phyloP scores from a whole-genome alignment of 2,797 vertebrate species.

The Sciaenops ocellatus region DNA sequence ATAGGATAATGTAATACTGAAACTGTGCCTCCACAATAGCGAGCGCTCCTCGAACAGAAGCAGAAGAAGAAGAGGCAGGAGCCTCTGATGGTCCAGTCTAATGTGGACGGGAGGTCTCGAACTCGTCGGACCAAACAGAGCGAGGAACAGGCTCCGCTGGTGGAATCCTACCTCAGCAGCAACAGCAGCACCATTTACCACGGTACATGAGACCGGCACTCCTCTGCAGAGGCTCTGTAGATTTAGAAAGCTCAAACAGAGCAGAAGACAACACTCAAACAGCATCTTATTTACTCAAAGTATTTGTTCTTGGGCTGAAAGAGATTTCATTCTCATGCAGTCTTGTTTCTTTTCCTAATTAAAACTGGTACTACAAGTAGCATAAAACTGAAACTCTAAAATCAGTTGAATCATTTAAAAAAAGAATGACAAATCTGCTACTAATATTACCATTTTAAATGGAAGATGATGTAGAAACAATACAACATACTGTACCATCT shows the following conservation, averaged over 20 bases:
- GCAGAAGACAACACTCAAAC: no score
- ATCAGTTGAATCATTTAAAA: not conserved
- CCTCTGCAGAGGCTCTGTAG: not conserved
- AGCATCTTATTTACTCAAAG: slow-evolving; percentile 8
- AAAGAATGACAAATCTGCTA: not conserved
- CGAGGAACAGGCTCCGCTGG: slow-evolving; percentile 96
- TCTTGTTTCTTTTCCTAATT: slow-evolving; percentile 5
- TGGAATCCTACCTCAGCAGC: slow-evolving; percentile 97
- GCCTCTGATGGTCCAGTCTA: slow-evolving; percentile 98
- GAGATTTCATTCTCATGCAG: not conserved
- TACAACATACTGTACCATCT: slow-evolving; percentile 6
- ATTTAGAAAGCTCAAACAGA: slow-evolving; percentile 40
- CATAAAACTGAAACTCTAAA: not conserved
- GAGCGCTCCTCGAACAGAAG: slow-evolving; percentile 96
- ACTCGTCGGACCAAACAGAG: slow-evolving; percentile 93
- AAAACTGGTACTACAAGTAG: not conserved
- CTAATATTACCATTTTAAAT: slow-evolving; percentile 3
- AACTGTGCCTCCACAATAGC: slow-evolving; percentile 75
- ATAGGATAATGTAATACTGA: not conserved
- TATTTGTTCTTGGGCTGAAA: slow-evolving; percentile 29
- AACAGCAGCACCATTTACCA: slow-evolving; percentile 97
- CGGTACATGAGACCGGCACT: slow-evolving; percentile 79
- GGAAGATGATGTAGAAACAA: not conserved
- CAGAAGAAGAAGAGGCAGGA: slow-evolving; percentile 99
- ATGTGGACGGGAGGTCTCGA: slow-evolving; percentile 92